Base-by-base conservation (phyloP, 2,797 vertebrate genomes). In the Heliangelus exortis region DNA sequence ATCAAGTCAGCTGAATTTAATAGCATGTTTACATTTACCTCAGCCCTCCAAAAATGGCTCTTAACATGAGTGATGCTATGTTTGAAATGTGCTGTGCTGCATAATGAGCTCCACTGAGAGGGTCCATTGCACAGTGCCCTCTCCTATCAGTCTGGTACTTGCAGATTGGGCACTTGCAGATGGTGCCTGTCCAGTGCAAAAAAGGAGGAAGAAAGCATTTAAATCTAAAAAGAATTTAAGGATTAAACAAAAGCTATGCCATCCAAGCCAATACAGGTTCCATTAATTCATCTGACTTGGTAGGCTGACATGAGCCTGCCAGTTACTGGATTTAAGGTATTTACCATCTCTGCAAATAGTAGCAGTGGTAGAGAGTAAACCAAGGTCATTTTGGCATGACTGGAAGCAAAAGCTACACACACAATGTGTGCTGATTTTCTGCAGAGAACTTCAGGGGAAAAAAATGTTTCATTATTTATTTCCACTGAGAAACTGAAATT, bases 1-100 rank as follows among this genome's bases (percentile, higher is more conserved):
- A 71, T 48, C 84, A 87, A 89, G 51, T 61, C 90, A 71, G 67
- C 53, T 82, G 83, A 71, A 90, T 90, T 85, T 66, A 90, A 89
- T 28, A 39, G 59, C 18, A 3, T 47, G 29, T 39, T 93, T 89
- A 36, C 33, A 54, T 23, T 84, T 61, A 82, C 6, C 19, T 26
- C 21, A 67, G 17, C 33, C 55, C 29, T 90, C 58, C 39, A 78
- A 91, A 92, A 96, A 23, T 2, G 22, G n/a, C 31, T 75, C 45
- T 92, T 59, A 84, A 63, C 17, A n/a, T 36, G 62, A 61, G 20
- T 81, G 71, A 78, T 87, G 53, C 41, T 34, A 7, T 9, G 53
- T 88, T 87, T 51, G 69, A 89, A 92, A 74, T 2, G 7, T 43
- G 33, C 47, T 57, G 41, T 59, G 26, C 54, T 92, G 43, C 59